phyloP scores from a whole-genome alignment of 2,888 invertebrate species.

The Lumbricus terrestris region DNA sequence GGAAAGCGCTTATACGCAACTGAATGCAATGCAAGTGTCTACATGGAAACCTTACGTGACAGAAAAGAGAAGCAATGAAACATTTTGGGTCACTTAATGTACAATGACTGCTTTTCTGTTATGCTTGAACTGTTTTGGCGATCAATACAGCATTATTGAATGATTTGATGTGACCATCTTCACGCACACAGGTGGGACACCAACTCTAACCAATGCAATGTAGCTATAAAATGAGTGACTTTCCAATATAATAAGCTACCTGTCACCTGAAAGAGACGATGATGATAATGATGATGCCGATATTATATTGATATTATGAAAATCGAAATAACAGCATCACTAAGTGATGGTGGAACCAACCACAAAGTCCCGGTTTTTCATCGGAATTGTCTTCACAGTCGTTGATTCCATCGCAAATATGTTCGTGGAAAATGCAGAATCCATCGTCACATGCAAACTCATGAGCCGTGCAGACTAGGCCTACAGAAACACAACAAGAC shows the following conservation, averaged over 20 bases:
- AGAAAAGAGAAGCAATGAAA: too few species aligned
- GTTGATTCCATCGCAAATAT: slow-evolving; percentile 26
- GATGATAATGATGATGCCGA: not conserved
- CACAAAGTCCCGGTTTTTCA: slow-evolving; percentile 19
- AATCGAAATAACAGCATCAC: not conserved
- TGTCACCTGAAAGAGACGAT: not conserved
- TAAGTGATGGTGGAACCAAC: not conserved
- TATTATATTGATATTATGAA: not conserved
- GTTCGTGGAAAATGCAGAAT: slow-evolving; percentile 17
- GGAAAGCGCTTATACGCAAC: not conserved
- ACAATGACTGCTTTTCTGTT: too few species aligned
- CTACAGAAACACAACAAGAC: not conserved
- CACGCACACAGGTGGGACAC: too few species aligned
- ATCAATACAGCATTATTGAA: too few species aligned
- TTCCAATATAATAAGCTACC: too few species aligned
- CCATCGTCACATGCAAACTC: slow-evolving; percentile 28
- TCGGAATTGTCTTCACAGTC: slow-evolving; percentile 30
- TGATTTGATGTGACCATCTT: too few species aligned
- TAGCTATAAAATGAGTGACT: too few species aligned
- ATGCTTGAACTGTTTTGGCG: too few species aligned
- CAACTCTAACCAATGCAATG: too few species aligned
- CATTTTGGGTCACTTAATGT: too few species aligned
- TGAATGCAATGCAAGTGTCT: not conserved
- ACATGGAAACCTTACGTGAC: not conserved
- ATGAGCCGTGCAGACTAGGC: not conserved